phyloP scores from a whole-genome alignment of 2,797 vertebrate species.

The Tympanoctomys barrerae region DNA sequence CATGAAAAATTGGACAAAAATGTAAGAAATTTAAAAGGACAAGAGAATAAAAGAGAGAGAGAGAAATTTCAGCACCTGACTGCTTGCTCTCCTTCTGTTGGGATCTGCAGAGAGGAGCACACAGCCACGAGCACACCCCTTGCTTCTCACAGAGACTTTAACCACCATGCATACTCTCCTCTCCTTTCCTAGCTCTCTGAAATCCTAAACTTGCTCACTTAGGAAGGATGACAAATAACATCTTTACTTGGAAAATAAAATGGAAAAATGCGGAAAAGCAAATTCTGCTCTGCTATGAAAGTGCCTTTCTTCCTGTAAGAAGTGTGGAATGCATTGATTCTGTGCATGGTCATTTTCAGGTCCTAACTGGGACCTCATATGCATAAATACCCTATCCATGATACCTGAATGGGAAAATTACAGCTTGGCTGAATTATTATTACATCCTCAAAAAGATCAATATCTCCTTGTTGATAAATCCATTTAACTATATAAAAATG shows the following conservation, averaged over 20 bases:
- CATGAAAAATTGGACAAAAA: too few relatives aligned
- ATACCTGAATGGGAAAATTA: background rate
- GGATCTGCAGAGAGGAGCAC: background rate
- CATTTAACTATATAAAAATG: constrained; percentile 53
- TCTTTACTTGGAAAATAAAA: background rate
- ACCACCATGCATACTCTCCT: background rate
- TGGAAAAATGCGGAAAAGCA: background rate
- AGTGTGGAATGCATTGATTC: background rate
- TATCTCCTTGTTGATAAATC: constrained; percentile 47
- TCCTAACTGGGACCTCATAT: background rate
- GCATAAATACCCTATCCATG: background rate
- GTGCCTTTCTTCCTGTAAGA: background rate
- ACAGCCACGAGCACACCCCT: background rate
- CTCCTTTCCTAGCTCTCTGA: background rate
- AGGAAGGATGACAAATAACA: constrained; percentile 19
- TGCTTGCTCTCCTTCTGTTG: background rate
- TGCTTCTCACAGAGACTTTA: background rate
- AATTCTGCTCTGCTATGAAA: background rate
- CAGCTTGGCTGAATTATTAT: constrained; percentile 30
- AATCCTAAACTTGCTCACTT: background rate
- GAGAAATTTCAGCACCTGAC: too few relatives aligned
- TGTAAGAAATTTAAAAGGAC: too few relatives aligned
- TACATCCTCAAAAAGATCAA: constrained; percentile 31
- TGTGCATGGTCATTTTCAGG: background rate
- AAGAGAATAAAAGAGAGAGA: too few relatives aligned